Percentiles rank a stretch among this genome's conserved stretches.
These are phyloP conservation scores for Sardina pilchardus DNA, from an alignment of 2,113 vertebrate genomes.

Conservation along the genomic window DNA sequence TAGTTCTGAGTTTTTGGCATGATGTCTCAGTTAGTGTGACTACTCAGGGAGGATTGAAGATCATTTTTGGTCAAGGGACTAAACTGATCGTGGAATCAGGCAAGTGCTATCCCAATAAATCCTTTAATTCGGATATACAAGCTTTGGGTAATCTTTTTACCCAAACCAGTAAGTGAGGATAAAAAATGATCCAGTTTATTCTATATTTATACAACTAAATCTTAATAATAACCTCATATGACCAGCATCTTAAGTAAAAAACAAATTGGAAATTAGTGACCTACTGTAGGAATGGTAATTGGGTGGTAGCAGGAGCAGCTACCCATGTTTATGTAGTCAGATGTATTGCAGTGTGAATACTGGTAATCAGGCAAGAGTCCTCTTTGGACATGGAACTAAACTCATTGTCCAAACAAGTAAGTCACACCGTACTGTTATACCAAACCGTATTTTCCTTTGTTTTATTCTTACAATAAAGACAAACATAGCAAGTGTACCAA, in stretches of 20 bases:
- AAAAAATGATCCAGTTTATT: no score
- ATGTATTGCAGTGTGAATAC: not conserved
- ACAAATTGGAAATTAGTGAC: not conserved
- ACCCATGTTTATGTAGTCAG: not conserved
- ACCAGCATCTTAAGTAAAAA: no score
- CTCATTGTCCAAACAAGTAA: not conserved
- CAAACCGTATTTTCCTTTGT: no score
- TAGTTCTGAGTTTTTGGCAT: not conserved
- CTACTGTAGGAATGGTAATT: not conserved
- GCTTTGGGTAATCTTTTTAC: no score
- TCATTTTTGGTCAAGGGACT: conserved; percentile 17
- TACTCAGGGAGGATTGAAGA: not conserved
- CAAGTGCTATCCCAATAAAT: not conserved
- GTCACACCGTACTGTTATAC: not conserved
- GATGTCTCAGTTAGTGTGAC: not conserved
- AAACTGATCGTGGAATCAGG: not conserved
- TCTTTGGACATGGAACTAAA: not conserved
- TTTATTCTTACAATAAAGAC: no score
- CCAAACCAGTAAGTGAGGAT: no score
- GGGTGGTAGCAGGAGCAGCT: not conserved
- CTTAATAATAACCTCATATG: no score
- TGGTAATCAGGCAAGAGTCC: not conserved
- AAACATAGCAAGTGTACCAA: no score
- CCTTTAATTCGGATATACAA: not conserved
- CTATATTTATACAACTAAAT: no score